Conservation (phyloP, 2,888 invertebrate genomes). For the Anarsia innoxiella region DNA sequence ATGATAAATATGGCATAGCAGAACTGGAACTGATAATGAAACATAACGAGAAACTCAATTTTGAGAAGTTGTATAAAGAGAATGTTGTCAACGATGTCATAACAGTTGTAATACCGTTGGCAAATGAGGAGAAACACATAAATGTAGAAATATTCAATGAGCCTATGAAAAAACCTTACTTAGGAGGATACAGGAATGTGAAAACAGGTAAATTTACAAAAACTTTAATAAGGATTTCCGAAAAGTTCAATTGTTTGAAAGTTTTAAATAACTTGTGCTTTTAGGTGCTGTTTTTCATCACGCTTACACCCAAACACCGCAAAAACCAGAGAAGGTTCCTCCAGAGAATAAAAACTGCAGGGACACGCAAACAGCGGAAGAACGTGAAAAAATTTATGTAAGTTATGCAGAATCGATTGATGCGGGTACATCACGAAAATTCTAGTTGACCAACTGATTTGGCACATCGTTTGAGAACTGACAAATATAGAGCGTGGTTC, state of each 20-base stretch:
- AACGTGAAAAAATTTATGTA: slow-evolving; percentile 66
- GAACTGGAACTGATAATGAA: slow-evolving; percentile 62
- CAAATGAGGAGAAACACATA: slow-evolving; percentile 48
- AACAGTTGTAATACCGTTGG: slow-evolving; percentile 58
- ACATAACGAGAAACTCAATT: slow-evolving; percentile 50
- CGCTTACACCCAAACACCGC: slow-evolving; percentile 88
- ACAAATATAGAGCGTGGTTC: too few relatives aligned
- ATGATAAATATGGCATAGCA: slow-evolving; percentile 64
- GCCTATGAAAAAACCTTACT: slow-evolving; percentile 81
- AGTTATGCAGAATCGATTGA: too few relatives aligned
- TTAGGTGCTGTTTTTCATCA: slow-evolving; percentile 82
- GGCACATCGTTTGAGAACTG: too few relatives aligned
- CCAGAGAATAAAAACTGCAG: slow-evolving; percentile 71
- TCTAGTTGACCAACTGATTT: too few relatives aligned
- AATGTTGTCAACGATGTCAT: slow-evolving; percentile 58
- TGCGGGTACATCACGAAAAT: too few relatives aligned
- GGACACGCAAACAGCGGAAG: slow-evolving; percentile 80
- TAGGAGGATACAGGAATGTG: slow-evolving; percentile 87
- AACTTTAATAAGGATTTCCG: too few relatives aligned
- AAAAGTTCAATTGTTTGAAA: too few relatives aligned
- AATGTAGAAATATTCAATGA: slow-evolving; percentile 67
- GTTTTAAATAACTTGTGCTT: too few relatives aligned
- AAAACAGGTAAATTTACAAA: slow-evolving; percentile 71
- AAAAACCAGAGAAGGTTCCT: slow-evolving; percentile 68
- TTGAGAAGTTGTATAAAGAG: slow-evolving; percentile 62